Evolutionary conservation across 2,797 vertebrate genomes (phyloP).

Genomic region (Antrozous pallidus): DNA sequence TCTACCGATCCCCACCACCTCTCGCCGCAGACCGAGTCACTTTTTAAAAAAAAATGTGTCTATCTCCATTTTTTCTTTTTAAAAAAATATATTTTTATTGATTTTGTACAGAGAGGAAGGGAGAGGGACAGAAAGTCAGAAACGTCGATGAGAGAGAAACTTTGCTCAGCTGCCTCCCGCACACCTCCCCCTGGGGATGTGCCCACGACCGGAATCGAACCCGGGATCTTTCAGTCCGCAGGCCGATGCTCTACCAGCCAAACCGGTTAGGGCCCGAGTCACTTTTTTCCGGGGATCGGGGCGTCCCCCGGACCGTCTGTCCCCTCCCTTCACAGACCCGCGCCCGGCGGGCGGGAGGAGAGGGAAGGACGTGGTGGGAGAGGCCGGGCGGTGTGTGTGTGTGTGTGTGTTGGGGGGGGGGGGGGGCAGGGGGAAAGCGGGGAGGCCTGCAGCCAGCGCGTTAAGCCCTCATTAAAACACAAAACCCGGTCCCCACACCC

Average conservation of each 20-base stretch:
- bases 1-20: neutral
- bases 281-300: neutral
- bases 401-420: neutral
- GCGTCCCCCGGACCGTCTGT: neutral
- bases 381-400: neutral
- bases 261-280: too few species aligned
- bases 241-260: too few species aligned
- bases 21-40: neutral
- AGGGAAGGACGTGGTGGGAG: neutral
- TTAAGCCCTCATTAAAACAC: slow-evolving; percentile 6
- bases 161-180: too few species aligned
- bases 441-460: neutral
- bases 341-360: neutral
- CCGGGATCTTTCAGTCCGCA: too few species aligned
- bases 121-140: too few species aligned
- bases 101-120: too few species aligned
- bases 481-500: neutral
- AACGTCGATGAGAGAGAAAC: too few species aligned
- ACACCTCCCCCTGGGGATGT: too few species aligned
- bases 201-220: too few species aligned
- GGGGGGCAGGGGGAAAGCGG: neutral
- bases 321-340: neutral
- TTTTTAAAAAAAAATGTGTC: too few species aligned
- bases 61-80: too few species aligned
- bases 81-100: too few species aligned